phyloP scores from a whole-genome alignment of 2,797 vertebrate genomes.

The Cynopterus sphinx region DNA sequence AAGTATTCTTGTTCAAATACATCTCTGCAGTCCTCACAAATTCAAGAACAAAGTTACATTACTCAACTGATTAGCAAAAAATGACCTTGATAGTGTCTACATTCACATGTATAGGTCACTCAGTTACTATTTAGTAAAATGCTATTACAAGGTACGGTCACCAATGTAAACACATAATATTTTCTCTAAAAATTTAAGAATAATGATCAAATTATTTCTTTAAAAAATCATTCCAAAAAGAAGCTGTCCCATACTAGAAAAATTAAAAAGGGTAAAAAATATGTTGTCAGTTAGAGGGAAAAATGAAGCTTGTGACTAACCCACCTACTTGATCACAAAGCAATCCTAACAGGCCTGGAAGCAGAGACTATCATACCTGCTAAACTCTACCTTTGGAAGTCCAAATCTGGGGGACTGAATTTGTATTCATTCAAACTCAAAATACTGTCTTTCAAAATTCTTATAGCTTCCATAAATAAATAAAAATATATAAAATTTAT shows the following conservation, averaged over 20 bases:
- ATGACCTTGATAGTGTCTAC: not conserved
- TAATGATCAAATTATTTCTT: constrained; percentile 19
- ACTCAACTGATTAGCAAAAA: constrained; percentile 16
- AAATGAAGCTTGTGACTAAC: not conserved
- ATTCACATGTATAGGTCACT: not conserved
- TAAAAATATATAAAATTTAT: constrained; percentile 4
- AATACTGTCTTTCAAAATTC: not conserved
- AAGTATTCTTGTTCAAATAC: constrained; percentile 68
- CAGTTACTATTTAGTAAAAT: not conserved
- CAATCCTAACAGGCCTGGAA: not conserved
- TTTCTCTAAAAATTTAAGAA: constrained; percentile 36
- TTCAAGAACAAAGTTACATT: constrained; percentile 37
- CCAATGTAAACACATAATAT: constrained; percentile 3
- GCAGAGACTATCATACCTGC: not conserved
- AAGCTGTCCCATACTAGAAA: not conserved
- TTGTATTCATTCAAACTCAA: not conserved
- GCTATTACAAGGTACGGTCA: not conserved
- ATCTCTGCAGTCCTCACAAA: constrained; percentile 32
- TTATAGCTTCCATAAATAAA: not conserved
- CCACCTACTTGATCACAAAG: not conserved
- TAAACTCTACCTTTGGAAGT: not conserved
- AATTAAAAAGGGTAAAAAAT: not conserved
- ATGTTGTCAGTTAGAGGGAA: not conserved
- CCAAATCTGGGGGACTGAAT: not conserved
- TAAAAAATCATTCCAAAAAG: constrained; percentile 31